Percentiles rank a stretch among this genome's conserved stretches.
Conservation (phyloP, 2,888 invertebrate species). For the Pristionchus exspectatus region DNA sequence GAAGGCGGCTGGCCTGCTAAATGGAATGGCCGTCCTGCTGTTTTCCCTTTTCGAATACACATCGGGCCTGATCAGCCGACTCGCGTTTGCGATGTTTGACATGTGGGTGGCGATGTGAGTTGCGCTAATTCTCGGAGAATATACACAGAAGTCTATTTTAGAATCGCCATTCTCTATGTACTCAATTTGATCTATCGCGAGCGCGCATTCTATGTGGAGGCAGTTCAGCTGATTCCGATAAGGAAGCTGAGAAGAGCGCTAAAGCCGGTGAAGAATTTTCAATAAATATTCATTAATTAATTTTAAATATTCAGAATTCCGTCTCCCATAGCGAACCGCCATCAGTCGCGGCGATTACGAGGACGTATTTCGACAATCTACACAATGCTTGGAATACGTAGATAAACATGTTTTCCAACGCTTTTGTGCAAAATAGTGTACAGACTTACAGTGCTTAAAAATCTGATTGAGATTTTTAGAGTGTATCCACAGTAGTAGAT, state of each 20-base stretch:
- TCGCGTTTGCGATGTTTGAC: constrained; percentile 5
- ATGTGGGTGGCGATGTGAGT: constrained; percentile 11
- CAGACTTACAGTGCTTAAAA: too few species aligned
- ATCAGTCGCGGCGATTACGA: neutral
- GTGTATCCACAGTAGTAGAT: too few species aligned
- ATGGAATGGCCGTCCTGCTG: neutral
- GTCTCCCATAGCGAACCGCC: neutral
- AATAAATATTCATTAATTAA: neutral
- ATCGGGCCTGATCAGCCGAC: neutral
- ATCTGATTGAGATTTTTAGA: too few species aligned
- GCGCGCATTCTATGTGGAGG: neutral
- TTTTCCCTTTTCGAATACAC: neutral
- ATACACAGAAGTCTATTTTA: neutral
- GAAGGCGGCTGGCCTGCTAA: neutral
- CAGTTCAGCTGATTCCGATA: neutral
- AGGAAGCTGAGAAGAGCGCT: neutral
- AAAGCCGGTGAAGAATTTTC: neutral
- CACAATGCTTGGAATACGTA: neutral
- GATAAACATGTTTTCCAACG: neutral
- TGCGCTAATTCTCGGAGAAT: neutral
- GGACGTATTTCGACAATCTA: neutral
- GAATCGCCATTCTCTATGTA: neutral
- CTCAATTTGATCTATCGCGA: neutral
- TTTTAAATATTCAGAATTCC: neutral
- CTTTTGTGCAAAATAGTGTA: neutral